These are phyloP conservation scores for Ceryle rudis DNA, from an alignment of 2,797 vertebrate species.

Conservation along the genomic window DNA sequence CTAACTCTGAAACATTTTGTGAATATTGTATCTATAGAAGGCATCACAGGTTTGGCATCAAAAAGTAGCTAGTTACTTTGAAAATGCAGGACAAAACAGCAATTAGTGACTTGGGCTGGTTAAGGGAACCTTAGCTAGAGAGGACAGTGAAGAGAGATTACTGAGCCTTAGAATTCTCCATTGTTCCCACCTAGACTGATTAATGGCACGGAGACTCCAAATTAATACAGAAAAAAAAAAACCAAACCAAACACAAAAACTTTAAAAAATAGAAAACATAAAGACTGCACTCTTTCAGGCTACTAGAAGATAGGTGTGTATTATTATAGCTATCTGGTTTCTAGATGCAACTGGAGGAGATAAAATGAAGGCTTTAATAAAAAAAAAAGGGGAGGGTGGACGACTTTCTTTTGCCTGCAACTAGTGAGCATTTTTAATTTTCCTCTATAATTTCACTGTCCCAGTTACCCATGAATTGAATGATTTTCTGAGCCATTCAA, in stretches of 20 bases:
- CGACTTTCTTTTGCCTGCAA: background rate
- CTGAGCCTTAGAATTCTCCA: background rate
- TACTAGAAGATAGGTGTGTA: background rate
- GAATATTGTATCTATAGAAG: background rate
- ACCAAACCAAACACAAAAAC: too few relatives aligned
- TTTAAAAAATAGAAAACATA: too few relatives aligned
- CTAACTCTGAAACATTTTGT: background rate
- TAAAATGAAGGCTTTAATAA: background rate
- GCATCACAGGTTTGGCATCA: background rate
- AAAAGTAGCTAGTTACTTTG: background rate
- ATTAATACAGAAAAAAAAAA: background rate
- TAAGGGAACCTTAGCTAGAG: background rate
- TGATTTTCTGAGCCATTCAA: background rate
- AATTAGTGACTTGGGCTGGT: background rate
- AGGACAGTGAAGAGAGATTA: background rate
- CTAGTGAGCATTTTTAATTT: background rate
- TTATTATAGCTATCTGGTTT: background rate
- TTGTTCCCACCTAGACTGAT: background rate
- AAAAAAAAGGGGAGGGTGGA: too few relatives aligned
- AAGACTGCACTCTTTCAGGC: background rate
- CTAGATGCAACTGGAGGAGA: background rate
- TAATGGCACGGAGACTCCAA: rapidly evolving
- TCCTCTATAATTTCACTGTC: background rate
- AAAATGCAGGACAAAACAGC: background rate
- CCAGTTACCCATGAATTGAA: background rate